phyloP scores from a whole-genome alignment of 1,140 invertebrate genomes.

The Proales similis region DNA sequence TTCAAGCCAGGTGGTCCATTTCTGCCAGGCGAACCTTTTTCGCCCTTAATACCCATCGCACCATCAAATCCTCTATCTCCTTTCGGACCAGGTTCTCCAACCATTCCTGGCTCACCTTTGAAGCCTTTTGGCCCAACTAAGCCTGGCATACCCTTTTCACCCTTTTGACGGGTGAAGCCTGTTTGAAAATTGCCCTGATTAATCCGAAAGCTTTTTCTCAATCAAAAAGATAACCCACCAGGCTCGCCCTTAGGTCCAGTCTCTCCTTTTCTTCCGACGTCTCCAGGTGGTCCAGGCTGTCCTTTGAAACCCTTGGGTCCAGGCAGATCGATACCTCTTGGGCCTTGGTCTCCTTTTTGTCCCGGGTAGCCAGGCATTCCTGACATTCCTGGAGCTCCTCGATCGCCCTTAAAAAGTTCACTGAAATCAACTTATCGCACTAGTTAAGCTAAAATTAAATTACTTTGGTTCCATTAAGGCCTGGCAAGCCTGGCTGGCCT shows the following conservation, averaged over 20 bases:
- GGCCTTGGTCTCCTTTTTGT: slow-evolving; percentile 38
- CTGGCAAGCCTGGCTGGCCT: slow-evolving; percentile 52
- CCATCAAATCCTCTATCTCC: slow-evolving; percentile 5
- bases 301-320: slow-evolving; percentile 17
- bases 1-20: too few relatives aligned
- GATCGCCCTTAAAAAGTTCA: slow-evolving; percentile 40
- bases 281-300: slow-evolving; percentile 2
- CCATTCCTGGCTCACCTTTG: slow-evolving; percentile 13
- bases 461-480: slow-evolving; percentile 45
- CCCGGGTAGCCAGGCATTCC: slow-evolving; percentile 26
- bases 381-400: slow-evolving; percentile 15
- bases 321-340: slow-evolving; percentile 24
- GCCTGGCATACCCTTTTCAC: slow-evolving; percentile 16
- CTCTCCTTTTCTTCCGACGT: slow-evolving; percentile 28
- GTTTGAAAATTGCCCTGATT: too few relatives aligned
- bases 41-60: neutral
- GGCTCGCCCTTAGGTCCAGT: slow-evolving; percentile 37
- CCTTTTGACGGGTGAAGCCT: slow-evolving; percentile 17
- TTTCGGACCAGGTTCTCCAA: slow-evolving; percentile 13
- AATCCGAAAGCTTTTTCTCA: too few relatives aligned
- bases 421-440: too few relatives aligned
- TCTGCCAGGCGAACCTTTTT: neutral
- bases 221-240: slow-evolving; percentile 35
- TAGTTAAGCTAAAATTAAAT: too few relatives aligned
- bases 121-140: slow-evolving; percentile 11